Evolutionary conservation across 2,113 vertebrate species (phyloP), one percentile per base, ranked within the genome.

Genomic region (Theristicus caerulescens): DNA sequence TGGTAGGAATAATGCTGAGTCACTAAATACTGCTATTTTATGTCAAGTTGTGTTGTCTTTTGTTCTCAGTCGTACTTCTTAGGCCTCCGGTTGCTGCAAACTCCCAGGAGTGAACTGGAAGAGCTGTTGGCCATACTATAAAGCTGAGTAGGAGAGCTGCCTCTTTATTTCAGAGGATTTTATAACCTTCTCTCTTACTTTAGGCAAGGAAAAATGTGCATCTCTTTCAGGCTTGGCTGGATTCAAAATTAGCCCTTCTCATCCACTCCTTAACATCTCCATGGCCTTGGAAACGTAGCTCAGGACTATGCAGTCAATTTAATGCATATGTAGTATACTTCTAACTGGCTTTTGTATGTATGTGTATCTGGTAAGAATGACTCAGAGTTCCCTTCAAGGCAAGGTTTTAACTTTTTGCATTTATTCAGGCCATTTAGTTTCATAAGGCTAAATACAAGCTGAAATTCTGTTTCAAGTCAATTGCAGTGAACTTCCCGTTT

Each of bases 331-430:
- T 83, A 58, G 31, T 57, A 54, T 65, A 46, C 27, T 77, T 88
- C 72, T 92, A 73, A 83, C 27, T 46, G 38, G 22, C 51, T 90
- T 95, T 83, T 92, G 11, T 65, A 25, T 82, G 14, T 52, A 27
- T 80, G 36, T 80, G 13, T 88, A 34, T 81, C 73, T 73, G 42
- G 64, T 62, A 87, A 73, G 46, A 78, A 85, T 82, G 59, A 74
- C 47, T 94, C 34, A 49, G 40, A 86, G 19, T 31, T 77, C 51
- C 32, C 90, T 94, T 88, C 44, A 80, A 88, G 65, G 15, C 6
- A 86, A 85, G 27, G 16, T 73, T 95, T 94, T 92, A 76, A 67
- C 15, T 88, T 92, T 87, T 92, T 88, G 34, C 55, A 73, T 90
- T 92, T 94, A 62, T 77, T 80, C 10, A 16, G 51, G 19, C 9